phyloP scores from a whole-genome alignment of 2,888 invertebrate genomes.

The Drosophila algonquin region DNA sequence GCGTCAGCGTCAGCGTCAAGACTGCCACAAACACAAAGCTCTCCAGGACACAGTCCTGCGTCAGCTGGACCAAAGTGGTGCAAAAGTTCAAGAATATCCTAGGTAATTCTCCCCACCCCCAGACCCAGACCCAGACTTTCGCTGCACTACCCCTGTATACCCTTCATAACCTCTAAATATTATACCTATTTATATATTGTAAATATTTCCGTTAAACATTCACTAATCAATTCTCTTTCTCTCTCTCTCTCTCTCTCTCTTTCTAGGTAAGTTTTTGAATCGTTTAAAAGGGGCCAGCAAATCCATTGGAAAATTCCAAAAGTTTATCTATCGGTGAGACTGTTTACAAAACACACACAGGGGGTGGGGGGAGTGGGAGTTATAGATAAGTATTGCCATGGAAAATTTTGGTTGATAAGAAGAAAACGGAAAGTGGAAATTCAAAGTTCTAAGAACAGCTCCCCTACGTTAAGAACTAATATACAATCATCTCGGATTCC shows the following conservation, averaged over 20 bases:
- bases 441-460: too few species aligned
- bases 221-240: neutral
- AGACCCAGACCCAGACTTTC: neutral
- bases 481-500: too few species aligned
- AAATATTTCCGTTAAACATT: neutral
- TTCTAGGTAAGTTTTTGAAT: slow-evolving; percentile 68
- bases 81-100: slow-evolving; percentile 81
- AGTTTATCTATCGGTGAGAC: neutral
- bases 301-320: neutral
- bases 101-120: slow-evolving; percentile 63
- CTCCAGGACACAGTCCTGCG: slow-evolving; percentile 79
- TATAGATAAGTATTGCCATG: neutral
- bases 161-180: neutral
- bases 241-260: slow-evolving; percentile 22
- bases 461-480: too few species aligned
- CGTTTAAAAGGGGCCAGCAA: neutral
- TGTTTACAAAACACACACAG: neutral
- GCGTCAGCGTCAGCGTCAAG: slow-evolving; percentile 63
- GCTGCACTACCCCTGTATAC: neutral
- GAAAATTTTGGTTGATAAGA: neutral
- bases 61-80: slow-evolving; percentile 83
- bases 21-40: slow-evolving; percentile 59
- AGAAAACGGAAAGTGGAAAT: neutral
- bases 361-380: neutral
- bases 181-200: neutral